A percentile compares a stretch with the other conserved stretches of the same genome.
Conservation (phyloP, 2,797 vertebrate species). For the Myripristis murdjan region DNA sequence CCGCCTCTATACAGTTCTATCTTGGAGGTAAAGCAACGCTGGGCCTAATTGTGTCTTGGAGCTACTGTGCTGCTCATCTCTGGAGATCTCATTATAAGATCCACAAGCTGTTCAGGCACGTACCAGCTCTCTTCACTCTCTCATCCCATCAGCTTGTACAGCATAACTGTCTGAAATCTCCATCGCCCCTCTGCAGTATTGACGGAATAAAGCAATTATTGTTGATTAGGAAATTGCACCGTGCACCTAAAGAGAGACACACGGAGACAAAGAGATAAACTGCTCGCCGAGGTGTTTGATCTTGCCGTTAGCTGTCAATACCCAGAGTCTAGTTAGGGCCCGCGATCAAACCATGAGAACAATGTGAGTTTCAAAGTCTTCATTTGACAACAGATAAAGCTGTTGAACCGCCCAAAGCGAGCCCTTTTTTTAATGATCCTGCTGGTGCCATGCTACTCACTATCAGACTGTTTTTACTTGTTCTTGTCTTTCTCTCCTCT, state of each 20-base stretch:
- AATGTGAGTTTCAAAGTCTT: conserved; percentile 31
- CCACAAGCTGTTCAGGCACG: conserved; percentile 83
- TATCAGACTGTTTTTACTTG: conserved; percentile 10
- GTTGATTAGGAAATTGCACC: conserved; percentile 72
- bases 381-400: conserved; percentile 35
- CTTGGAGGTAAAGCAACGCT: conserved; percentile 65
- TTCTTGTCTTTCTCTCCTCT: background rate
- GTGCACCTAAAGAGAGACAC: conserved; percentile 55
- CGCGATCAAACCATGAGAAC: conserved; percentile 30
- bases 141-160: conserved; percentile 75
- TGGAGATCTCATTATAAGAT: conserved; percentile 88
- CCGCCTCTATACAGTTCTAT: conserved; percentile 53
- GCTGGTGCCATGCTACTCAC: background rate
- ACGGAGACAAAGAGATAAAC: conserved; percentile 62
- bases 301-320: conserved; percentile 36
- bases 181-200: conserved; percentile 56
- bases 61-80: conserved; percentile 82
- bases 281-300: conserved; percentile 51
- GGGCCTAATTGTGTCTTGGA: conserved; percentile 86
- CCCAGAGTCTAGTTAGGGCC: conserved; percentile 9
- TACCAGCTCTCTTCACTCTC: conserved; percentile 62
- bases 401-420: conserved; percentile 22
- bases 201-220: conserved; percentile 75
- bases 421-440: conserved; percentile 10
- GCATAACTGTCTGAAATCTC: conserved; percentile 70